These are phyloP conservation scores for Coregonus ussuriensis DNA, from an alignment of 2,797 vertebrate species.

Conservation along the genomic window DNA sequence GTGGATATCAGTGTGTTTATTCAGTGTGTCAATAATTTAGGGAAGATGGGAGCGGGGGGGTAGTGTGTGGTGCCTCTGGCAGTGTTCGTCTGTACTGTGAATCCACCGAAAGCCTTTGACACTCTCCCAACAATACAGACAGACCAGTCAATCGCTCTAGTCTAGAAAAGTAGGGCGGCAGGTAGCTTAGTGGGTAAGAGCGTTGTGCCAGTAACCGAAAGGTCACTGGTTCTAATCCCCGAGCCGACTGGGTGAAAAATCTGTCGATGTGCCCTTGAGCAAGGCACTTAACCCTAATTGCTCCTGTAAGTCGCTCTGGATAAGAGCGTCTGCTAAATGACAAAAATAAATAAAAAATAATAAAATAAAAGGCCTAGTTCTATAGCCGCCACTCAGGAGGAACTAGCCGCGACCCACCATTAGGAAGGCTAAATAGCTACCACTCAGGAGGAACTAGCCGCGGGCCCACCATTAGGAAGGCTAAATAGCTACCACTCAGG, in stretches of 20 bases:
- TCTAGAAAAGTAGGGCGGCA: slow-evolving; percentile 15
- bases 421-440: background rate
- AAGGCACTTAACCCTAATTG: too few species aligned
- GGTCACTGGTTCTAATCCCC: too few species aligned
- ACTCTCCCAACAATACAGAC: too few species aligned
- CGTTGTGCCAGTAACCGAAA: too few species aligned
- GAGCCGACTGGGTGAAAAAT: too few species aligned
- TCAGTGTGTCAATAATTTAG: slow-evolving; percentile 75
- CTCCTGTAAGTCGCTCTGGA: too few species aligned
- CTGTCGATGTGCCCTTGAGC: too few species aligned
- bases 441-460: background rate
- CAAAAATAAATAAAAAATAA: too few species aligned
- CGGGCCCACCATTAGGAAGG: too few species aligned
- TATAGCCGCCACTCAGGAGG: slow-evolving; percentile 11
- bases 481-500: slow-evolving; percentile 10
- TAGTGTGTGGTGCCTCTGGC: slow-evolving; percentile 34
- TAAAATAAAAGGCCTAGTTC: slow-evolving; percentile 30
- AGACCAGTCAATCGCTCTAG: slow-evolving; percentile 21
- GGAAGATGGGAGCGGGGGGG: slow-evolving; percentile 30
- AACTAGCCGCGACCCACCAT: background rate
- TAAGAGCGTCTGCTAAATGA: too few species aligned
- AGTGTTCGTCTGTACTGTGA: background rate
- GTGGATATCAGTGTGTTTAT: slow-evolving; percentile 71
- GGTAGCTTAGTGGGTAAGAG: too few species aligned
- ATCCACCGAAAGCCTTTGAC: slow-evolving; percentile 43